A percentile compares a stretch with the other conserved stretches of the same genome.
These are phyloP conservation scores for Drosophila recens DNA, from an alignment of 2,888 invertebrate genomes.

Conservation along the genomic window DNA sequence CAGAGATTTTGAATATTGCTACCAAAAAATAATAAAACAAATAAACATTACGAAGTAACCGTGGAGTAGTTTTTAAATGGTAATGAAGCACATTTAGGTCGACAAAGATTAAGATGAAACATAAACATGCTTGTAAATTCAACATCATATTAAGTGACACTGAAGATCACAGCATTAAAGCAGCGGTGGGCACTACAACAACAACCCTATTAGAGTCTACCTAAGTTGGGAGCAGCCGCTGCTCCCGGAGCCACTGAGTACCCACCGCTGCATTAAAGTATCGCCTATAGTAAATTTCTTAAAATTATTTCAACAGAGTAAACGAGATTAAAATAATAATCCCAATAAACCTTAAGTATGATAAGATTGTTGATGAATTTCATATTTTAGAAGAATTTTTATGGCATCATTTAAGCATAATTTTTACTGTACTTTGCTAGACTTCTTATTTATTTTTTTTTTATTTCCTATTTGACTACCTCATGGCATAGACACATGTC, in stretches of 20 bases:
- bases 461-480: conserved; percentile 22
- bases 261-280: neutral
- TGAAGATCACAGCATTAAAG: neutral
- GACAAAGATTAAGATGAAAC: no score
- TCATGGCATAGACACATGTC: conserved; percentile 34
- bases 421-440: conserved; percentile 3
- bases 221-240: no score
- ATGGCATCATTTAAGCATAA: conserved; percentile 9
- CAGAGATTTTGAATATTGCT: no score
- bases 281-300: neutral
- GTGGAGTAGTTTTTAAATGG: no score
- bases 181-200: no score
- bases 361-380: conserved; percentile 2
- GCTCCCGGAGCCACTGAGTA: no score
- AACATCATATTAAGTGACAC: no score
- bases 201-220: no score
- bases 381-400: neutral
- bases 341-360: neutral
- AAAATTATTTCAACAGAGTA: neutral
- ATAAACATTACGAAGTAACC: no score
- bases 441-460: neutral
- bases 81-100: no score
- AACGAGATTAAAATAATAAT: neutral
- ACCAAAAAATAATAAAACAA: neutral
- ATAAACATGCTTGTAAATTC: no score